phyloP scores from a whole-genome alignment of 2,113 vertebrate genomes.

The Elephas maximus region DNA sequence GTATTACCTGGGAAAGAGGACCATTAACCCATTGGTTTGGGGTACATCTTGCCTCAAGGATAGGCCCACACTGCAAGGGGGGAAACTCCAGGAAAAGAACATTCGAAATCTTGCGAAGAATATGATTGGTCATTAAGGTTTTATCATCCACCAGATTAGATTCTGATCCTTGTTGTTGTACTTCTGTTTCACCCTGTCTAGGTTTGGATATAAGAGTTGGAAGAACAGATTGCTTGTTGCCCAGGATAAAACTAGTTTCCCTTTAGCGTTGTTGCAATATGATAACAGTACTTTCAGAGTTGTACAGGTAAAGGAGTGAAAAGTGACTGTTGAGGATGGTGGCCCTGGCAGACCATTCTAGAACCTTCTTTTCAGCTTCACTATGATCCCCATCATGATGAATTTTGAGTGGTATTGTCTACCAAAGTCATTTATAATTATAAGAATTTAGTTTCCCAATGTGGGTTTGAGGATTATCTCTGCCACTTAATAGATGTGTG shows the following conservation, averaged over 20 bases:
- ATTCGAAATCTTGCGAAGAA: background rate
- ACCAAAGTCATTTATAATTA: background rate
- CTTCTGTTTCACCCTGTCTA: background rate
- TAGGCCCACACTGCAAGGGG: background rate
- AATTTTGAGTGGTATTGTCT: background rate
- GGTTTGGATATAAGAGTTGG: background rate
- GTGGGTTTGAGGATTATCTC: background rate
- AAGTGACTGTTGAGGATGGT: background rate
- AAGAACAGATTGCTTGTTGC: background rate
- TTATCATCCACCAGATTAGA: background rate
- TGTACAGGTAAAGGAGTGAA: background rate
- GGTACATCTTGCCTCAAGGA: background rate
- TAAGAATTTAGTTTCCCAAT: background rate
- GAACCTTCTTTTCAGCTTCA: background rate
- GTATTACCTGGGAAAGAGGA: background rate
- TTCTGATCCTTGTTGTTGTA: background rate
- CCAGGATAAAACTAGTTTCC: background rate
- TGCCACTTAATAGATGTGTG: background rate
- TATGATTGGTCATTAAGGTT: fast-evolving
- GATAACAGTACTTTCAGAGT: background rate
- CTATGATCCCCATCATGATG: background rate
- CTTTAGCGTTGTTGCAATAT: fast-evolving
- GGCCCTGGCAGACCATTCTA: background rate
- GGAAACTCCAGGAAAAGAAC: background rate
- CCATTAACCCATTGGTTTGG: background rate